Conservation (phyloP, 2,113 vertebrate genomes). For the Pangasianodon hypophthalmus region DNA sequence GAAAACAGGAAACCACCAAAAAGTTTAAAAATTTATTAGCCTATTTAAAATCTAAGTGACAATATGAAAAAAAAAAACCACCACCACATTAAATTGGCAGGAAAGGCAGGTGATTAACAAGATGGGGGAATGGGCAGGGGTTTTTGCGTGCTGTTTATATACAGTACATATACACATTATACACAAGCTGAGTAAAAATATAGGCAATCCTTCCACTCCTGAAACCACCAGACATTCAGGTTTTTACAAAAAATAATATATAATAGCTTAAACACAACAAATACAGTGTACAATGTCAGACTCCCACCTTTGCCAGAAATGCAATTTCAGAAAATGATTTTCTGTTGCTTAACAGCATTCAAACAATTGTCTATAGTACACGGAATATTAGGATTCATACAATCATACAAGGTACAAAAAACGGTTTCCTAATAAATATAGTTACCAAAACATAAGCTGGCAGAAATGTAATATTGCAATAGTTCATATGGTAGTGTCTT, state of each 20-base stretch:
- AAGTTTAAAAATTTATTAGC: conserved; percentile 76
- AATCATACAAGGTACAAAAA: conserved; percentile 52
- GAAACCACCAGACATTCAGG: conserved; percentile 70
- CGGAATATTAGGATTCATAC: conserved; percentile 55
- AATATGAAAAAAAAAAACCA: conserved; percentile 64
- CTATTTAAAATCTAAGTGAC: conserved; percentile 68
- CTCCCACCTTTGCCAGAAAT: conserved; percentile 39
- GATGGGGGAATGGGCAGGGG: conserved; percentile 60
- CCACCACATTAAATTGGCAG: conserved; percentile 75
- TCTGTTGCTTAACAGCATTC: conserved; percentile 64
- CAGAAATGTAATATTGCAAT: conserved; percentile 71
- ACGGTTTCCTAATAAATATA: conserved; percentile 69
- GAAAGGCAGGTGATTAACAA: conserved; percentile 71
- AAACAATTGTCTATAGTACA: conserved; percentile 66
- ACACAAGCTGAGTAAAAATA: conserved; percentile 75
- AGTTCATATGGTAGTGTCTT: conserved; percentile 69
- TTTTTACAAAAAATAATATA: conserved; percentile 60
- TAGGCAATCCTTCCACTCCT: conserved; percentile 67
- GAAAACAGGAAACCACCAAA: conserved; percentile 47
- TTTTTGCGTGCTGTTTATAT: conserved; percentile 61
- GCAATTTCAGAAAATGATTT: conserved; percentile 64
- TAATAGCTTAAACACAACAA: conserved; percentile 64
- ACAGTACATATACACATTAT: conserved; percentile 72
- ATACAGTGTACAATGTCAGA: conserved; percentile 67
- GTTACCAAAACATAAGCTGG: conserved; percentile 58